phyloP scores from a whole-genome alignment of 2,888 invertebrate genomes.

The Stratiomys singularior region DNA sequence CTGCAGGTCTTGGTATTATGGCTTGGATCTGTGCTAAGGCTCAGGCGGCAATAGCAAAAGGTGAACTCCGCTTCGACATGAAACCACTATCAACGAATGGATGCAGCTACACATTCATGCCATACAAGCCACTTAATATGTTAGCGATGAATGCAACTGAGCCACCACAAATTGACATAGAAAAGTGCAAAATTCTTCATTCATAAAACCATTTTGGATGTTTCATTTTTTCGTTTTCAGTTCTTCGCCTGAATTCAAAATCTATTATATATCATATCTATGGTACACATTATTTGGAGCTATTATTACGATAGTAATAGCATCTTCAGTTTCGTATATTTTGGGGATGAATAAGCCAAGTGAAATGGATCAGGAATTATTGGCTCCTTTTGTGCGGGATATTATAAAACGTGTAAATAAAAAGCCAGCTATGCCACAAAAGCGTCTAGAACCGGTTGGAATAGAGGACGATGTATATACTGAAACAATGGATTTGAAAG shows the following conservation, averaged over 20 bases:
- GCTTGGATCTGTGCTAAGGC: constrained; percentile 69
- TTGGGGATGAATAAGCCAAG: constrained; percentile 68
- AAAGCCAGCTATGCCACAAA: constrained; percentile 1
- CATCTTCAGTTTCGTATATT: constrained; percentile 67
- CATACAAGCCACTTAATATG: constrained; percentile 60
- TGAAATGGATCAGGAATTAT: constrained; percentile 69
- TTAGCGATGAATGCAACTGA: constrained; percentile 57
- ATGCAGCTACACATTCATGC: constrained; percentile 68
- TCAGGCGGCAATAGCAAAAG: constrained; percentile 68
- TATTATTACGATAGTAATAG: constrained; percentile 69
- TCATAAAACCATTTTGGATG: constrained; percentile 54
- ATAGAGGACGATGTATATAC: constrained; percentile 49
- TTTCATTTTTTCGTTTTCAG: constrained; percentile 52
- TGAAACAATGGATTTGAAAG: constrained; percentile 47
- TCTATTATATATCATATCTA: constrained; percentile 80
- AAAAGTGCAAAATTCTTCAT: constrained; percentile 22
- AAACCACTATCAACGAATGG: constrained; percentile 68
- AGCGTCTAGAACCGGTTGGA: constrained; percentile 51
- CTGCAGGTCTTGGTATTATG: constrained; percentile 67
- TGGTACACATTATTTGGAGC: constrained; percentile 78
- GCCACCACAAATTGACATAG: constrained; percentile 44
- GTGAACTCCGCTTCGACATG: constrained; percentile 65
- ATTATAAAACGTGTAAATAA: constrained; percentile 61
- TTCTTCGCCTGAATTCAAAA: constrained; percentile 58
- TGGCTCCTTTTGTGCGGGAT: constrained; percentile 77